A percentile compares a stretch with the other conserved stretches of the same genome.
phyloP scores from a whole-genome alignment of 2,797 vertebrate genomes.

The Salmo trutta region DNA sequence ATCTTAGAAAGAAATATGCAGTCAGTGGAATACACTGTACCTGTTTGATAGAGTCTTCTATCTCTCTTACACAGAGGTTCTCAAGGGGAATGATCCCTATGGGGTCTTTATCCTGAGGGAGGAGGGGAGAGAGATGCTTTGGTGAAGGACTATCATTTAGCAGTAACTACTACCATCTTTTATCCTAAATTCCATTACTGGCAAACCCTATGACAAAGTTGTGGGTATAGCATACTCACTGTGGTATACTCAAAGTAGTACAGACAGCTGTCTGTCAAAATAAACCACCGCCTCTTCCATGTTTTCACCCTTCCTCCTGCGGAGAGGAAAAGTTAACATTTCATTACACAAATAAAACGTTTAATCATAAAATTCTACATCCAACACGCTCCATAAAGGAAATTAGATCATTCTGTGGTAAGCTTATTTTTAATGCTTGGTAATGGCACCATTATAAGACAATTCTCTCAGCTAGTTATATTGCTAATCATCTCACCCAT shows the following conservation, averaged over 20 bases:
- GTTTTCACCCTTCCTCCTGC: constrained; percentile 95
- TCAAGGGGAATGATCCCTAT: constrained; percentile 93
- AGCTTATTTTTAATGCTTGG: background rate
- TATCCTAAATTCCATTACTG: background rate
- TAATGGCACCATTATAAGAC: background rate
- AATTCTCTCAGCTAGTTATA: background rate
- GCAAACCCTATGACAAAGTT: background rate
- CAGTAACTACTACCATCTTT: background rate
- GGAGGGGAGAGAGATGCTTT: no score
- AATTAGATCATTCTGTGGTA: background rate
- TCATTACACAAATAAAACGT: background rate
- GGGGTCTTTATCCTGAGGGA: constrained; percentile 91
- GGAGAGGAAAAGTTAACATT: constrained; percentile 5
- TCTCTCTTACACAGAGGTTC: constrained; percentile 84
- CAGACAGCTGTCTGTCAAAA: constrained; percentile 92
- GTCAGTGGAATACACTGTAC: constrained; percentile 63
- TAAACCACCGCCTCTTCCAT: constrained; percentile 97
- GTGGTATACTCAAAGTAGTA: constrained; percentile 97
- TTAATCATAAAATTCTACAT: background rate
- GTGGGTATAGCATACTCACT: constrained; percentile 68
- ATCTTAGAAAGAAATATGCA: background rate
- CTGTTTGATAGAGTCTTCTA: constrained; percentile 82
- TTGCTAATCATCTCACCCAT: constrained; percentile 75
- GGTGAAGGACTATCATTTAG: background rate
- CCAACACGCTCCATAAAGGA: background rate